phyloP scores from a whole-genome alignment of 2,113 vertebrate species.

The Colistium nudipinnis region DNA sequence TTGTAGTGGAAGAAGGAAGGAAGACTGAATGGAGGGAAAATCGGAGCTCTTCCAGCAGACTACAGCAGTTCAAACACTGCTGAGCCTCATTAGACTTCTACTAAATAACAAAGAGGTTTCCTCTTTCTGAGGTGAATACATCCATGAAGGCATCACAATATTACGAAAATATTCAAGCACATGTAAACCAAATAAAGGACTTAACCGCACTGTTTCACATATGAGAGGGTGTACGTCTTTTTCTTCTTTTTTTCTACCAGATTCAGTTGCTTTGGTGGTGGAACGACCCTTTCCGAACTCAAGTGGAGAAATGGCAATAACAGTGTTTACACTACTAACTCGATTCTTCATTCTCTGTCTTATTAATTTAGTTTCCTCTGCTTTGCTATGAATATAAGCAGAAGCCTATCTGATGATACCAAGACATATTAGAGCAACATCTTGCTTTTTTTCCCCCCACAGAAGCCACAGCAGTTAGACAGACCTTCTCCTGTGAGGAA shows the following conservation, averaged over 20 bases:
- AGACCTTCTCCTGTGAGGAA: constrained; percentile 19
- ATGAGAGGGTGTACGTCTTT: background rate
- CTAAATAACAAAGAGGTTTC: background rate
- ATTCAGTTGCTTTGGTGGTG: background rate
- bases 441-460: too few relatives aligned
- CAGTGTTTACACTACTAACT: background rate
- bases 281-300: background rate
- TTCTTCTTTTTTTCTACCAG: too few relatives aligned
- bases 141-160: constrained; percentile 5
- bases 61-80: constrained; percentile 16
- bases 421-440: too few relatives aligned
- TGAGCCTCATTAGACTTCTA: constrained; percentile 17
- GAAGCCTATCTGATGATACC: too few relatives aligned
- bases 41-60: constrained; percentile 9
- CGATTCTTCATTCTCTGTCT: background rate
- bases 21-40: background rate
- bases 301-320: background rate
- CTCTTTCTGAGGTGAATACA: constrained; percentile 14
- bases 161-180: background rate
- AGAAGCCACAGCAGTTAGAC: constrained; percentile 19
- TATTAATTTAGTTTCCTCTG: background rate
- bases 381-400: background rate
- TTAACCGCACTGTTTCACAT: constrained; percentile 6
- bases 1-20: background rate
- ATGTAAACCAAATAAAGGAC: constrained; percentile 1